Percentiles rank a stretch among this genome's conserved stretches.
Conservation (phyloP, 2,888 invertebrate genomes). For the Cynaeus angustus region DNA sequence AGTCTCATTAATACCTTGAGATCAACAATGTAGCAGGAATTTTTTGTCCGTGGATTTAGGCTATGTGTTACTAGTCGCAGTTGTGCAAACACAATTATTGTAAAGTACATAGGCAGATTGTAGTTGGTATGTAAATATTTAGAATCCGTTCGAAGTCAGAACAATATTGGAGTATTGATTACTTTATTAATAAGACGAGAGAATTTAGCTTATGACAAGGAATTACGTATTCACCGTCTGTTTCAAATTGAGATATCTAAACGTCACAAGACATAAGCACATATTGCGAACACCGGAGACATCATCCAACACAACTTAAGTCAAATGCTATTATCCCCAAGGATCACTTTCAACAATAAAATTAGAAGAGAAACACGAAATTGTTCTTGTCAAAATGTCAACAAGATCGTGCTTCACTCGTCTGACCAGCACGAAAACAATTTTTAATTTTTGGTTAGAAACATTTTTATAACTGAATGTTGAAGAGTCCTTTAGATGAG, state of each 20-base stretch:
- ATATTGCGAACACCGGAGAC: slow-evolving; percentile 28
- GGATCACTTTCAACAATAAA: slow-evolving; percentile 15
- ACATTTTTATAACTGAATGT: no score
- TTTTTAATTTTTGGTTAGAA: no score
- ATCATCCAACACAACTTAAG: slow-evolving; percentile 30
- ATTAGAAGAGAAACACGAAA: neutral
- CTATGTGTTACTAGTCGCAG: slow-evolving; percentile 1
- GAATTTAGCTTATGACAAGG: slow-evolving; percentile 42
- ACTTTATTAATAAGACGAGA: slow-evolving; percentile 40
- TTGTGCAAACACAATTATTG: slow-evolving; percentile 18
- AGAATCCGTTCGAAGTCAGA: slow-evolving; percentile 39
- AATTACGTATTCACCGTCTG: slow-evolving; percentile 39
- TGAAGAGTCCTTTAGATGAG: no score
- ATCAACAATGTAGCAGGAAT: no score
- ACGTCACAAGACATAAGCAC: slow-evolving; percentile 33
- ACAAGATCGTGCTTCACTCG: neutral
- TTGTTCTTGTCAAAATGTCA: slow-evolving; percentile 1
- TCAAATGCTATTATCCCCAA: slow-evolving; percentile 9
- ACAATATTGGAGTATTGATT: slow-evolving; percentile 41
- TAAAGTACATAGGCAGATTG: slow-evolving; percentile 22
- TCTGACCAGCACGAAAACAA: no score
- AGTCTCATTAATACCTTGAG: no score
- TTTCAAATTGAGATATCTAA: slow-evolving; percentile 41
- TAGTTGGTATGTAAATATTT: slow-evolving; percentile 38
- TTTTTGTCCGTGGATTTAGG: neutral